Evolutionary conservation across 2,797 vertebrate genomes (phyloP).

Genomic region (Botia almorhae): DNA sequence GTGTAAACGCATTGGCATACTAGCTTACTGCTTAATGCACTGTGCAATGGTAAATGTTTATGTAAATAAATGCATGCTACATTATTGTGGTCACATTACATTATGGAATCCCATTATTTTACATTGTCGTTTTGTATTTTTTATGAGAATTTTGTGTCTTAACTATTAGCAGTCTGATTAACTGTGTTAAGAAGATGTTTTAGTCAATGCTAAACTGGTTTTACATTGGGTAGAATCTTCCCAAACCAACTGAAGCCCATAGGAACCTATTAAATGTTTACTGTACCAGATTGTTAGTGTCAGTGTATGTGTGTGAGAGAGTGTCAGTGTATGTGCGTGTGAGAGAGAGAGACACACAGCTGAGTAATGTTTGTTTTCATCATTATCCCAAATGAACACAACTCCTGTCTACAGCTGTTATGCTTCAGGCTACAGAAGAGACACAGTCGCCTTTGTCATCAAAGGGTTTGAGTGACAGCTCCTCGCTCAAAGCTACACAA

Average conservation of each 20-base stretch:
- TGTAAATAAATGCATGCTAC: neutral
- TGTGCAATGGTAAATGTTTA: neutral
- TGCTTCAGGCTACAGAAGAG: conserved; percentile 12
- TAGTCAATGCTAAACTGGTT: conserved; percentile 20
- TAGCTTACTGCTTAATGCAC: neutral
- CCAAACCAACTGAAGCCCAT: conserved; percentile 19
- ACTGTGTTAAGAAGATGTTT: too few species aligned
- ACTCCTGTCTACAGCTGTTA: neutral
- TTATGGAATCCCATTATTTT: neutral
- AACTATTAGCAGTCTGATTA: too few species aligned
- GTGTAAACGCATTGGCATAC: conserved; percentile 11
- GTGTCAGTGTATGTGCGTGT: neutral
- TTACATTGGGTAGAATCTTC: conserved; percentile 14
- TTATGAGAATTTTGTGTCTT: neutral
- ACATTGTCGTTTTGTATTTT: neutral
- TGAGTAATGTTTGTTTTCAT: conserved; percentile 21
- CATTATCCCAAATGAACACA: conserved; percentile 25
- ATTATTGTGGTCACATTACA: neutral
- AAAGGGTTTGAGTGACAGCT: conserved; percentile 6
- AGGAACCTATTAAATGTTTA: conserved; percentile 54
- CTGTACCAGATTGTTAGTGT: conserved; percentile 32
- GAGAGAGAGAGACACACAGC: neutral
- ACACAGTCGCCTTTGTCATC: neutral
- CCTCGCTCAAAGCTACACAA: neutral
- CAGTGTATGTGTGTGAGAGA: conserved; percentile 20